phyloP scores from a whole-genome alignment of 2,113 vertebrate genomes.

The Dunckerocampus dactyliophorus region DNA sequence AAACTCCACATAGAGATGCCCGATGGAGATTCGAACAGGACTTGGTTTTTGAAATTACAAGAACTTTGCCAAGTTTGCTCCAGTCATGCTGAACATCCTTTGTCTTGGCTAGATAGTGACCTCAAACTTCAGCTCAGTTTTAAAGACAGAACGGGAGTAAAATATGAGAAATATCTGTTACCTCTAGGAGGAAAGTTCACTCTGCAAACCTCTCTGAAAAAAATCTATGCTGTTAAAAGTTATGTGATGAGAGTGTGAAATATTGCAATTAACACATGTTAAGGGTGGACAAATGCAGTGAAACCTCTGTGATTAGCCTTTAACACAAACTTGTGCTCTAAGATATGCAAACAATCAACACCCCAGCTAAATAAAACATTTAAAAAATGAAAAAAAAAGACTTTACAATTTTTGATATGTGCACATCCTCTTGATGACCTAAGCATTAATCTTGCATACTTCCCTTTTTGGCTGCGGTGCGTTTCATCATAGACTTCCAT shows the following conservation, averaged over 20 bases:
- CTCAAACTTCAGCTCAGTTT: constrained; percentile 81
- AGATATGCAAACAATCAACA: constrained; percentile 6
- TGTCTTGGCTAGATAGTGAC: constrained; percentile 85
- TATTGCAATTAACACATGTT: neutral
- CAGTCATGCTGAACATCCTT: constrained; percentile 82
- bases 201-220: neutral
- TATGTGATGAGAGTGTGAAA: neutral
- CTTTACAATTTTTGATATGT: constrained; percentile 2
- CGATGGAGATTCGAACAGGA: too few species aligned
- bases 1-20: too few species aligned
- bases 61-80: constrained; percentile 87
- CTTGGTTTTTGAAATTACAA: constrained; percentile 80
- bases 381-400: neutral
- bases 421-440: constrained; percentile 7
- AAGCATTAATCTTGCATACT: constrained; percentile 3
- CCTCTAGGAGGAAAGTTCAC: constrained; percentile 65
- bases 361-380: constrained; percentile 1
- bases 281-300: constrained; percentile 39
- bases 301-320: constrained; percentile 60
- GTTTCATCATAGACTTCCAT: constrained; percentile 8
- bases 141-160: constrained; percentile 14
- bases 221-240: too few species aligned
- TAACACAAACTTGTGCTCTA: constrained; percentile 33
- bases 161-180: constrained; percentile 85
- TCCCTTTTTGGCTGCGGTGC: neutral